Evolutionary conservation across 2,113 vertebrate genomes (phyloP), one percentile per base, ranked within the genome.

Genomic region (Engystomops pustulosus): DNA sequence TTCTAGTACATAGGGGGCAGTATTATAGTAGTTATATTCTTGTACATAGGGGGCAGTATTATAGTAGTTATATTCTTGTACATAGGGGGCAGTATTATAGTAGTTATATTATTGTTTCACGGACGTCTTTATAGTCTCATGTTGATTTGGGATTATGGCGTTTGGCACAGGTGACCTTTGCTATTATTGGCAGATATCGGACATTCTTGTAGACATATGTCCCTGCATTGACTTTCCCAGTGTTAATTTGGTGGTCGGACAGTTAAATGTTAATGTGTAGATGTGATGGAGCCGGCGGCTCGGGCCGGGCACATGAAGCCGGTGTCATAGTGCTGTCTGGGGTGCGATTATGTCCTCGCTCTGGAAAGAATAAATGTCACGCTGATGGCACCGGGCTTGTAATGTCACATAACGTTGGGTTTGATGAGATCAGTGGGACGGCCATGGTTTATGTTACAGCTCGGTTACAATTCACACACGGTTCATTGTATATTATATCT

Each of bases 331-430:
- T 60, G 2, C 14, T 8, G 60, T 67, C 62, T 3, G 17, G 62
- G 62, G 62, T 36, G 62, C 20, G 30, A 36, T 67, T 67, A 67
- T 67, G 62, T 36, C 4, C 62, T 34, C 7, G 30, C 15, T 67
- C 30, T 67, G 32, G 62, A 67, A 67, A 20, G 62, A 20, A 36
- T 67, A 67, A 67, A 67, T 67, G 62, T 36, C 62, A 67, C 17
- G 2, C 62, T 34, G 62, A 36, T 36, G 6, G 62, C 62, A 36
- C 2, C 17, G 62, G 17, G 32, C 62, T 34, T 67, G 62, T 67
- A 67, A 67, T 36, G 62, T 67, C 62, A 67, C 62, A 34, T 34
- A 67, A 36, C 17, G 14, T 67, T 67, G 62, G 6, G 7, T 67
- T 67, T 36, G 30, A 67, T 67, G 62, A 36, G 7, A 34, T 67